Base-by-base conservation (phyloP, 2,797 vertebrate genomes). In the Etheostoma nigrum region DNA sequence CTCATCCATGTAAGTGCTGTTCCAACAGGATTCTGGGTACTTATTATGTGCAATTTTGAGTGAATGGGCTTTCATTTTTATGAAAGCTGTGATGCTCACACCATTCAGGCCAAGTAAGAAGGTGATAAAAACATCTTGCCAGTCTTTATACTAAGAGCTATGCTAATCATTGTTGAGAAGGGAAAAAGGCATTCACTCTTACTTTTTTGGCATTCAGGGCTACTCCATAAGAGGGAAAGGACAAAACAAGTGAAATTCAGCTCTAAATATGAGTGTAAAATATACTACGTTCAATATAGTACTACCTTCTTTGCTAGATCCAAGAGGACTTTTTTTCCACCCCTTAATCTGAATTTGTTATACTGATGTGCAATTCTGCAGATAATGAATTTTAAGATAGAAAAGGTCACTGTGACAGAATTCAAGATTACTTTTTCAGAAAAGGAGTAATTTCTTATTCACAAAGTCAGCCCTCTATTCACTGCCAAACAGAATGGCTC, bases 11-110 rank as follows among this genome's bases (percentile, higher is more conserved):
- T 21, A 30, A 84, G 72, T 68, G 61, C 73, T 60, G 36, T 51
- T 81, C 68, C 49, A 47, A 42, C 61, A 72, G 61, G 23, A 58
- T 57, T 65, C 69, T 62, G 74, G 59, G 30, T 74, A 21, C 71
- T 80, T 72, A 64, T 83, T 66, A 10, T 59, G 59, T 45, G 72
- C 42, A 77, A 71, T 85, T 83, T 54, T 40, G 66, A 67, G 12
- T 86, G 86, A 91, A 90, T 84, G 61, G n/a, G 65, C 25, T 66
- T 66, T 88, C 81, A 88, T 90, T 90, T 74, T 74, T 64, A 88
- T 78, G 72, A 70, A 72, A 30, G 60, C 70, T 19, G 36, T 62
- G 30, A 72, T 86, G 72, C 89, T 83, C 60, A 49, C 78, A 47
- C 45, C 55, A 90, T 88, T 86, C 74, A 81, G 36, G 62, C 53